Evolutionary conservation across 1,140 invertebrate genomes (phyloP), one percentile per base, ranked within the genome.

Genomic region (Orussus abietinus): DNA sequence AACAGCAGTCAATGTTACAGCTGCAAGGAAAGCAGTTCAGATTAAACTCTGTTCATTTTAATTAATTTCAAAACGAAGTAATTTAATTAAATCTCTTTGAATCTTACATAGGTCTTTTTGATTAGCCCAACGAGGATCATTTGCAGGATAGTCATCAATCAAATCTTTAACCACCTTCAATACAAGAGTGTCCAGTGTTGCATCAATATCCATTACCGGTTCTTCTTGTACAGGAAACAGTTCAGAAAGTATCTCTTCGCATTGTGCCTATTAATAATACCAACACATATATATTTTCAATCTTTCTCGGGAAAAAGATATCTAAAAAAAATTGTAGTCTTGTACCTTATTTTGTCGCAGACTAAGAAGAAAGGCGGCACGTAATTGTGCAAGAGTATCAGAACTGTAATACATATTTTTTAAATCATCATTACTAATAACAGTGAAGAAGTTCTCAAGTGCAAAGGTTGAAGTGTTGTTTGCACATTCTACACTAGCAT

Each of bases 141-240:
- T 81, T 2, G 84, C 81, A 5, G 92, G 93, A 48, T 84, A 82
- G 72, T 96, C 92, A 67, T 96, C 86, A 30, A 94, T 81, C 36
- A 96, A 72, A 57, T 91, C 85, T 42, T 79, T 75, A 39, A 86
- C 88, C 1, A 92, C 77, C 28, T 74, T 73, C n/a, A 86, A 62
- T 26, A 90, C 81, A 15, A 83, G 71, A 36, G 77, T 77, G 68
- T 90, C 83, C 1, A 90, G 68, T 15, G 68, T 63, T 9, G 76
- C 67, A 64, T 84, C 80, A 22, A 79, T 74, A 38, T 77, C 75
- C 61, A 61, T 70, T 11, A 66, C 49, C n/a, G 57, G 69, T 33
- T 73, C 72, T 42, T 71, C 64, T 35, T 71, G 72, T 5, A 68
- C 25, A 9, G 82, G 82, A 64, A 91, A 85, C 18, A 89, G 64